Conservation (phyloP, 2,888 invertebrate genomes). For the Nymphalis c-album region DNA sequence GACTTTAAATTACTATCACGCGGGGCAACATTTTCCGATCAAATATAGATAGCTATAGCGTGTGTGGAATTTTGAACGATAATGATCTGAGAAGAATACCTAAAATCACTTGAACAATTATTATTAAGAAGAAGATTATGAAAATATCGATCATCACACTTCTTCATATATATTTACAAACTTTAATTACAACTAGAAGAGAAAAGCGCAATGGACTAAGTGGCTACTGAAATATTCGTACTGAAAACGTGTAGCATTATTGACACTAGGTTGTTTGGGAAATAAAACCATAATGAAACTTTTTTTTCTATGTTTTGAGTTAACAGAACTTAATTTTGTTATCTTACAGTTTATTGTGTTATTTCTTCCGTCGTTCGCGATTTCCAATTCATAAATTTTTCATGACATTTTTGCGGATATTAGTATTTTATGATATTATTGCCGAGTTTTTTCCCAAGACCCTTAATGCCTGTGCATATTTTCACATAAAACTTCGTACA, state of each 20-base stretch:
- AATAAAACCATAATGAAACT: no score
- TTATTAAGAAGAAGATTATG: no score
- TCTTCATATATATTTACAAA: no score
- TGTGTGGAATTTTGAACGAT: neutral
- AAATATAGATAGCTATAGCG: neutral
- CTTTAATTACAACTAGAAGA: no score
- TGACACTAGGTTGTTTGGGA: no score
- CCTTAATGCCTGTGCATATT: constrained; percentile 8
- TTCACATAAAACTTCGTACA: constrained; percentile 11
- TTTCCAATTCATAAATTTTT: neutral
- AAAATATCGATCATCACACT: no score
- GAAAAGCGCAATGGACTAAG: no score
- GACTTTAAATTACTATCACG: constrained; percentile 1
- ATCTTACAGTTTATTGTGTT: neutral
- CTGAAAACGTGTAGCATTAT: no score
- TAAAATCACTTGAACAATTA: no score
- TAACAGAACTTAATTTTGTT: neutral
- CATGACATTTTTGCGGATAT: neutral
- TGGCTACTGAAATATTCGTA: no score
- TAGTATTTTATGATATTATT: neutral
- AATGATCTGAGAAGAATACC: no score
- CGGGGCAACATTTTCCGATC: neutral
- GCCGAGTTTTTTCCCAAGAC: no score
- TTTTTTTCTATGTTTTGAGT: neutral
- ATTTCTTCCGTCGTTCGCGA: neutral